Evolutionary conservation across 2,888 invertebrate species (phyloP), one percentile per base, ranked within the genome.

Genomic region (Chymomyza amoena): DNA sequence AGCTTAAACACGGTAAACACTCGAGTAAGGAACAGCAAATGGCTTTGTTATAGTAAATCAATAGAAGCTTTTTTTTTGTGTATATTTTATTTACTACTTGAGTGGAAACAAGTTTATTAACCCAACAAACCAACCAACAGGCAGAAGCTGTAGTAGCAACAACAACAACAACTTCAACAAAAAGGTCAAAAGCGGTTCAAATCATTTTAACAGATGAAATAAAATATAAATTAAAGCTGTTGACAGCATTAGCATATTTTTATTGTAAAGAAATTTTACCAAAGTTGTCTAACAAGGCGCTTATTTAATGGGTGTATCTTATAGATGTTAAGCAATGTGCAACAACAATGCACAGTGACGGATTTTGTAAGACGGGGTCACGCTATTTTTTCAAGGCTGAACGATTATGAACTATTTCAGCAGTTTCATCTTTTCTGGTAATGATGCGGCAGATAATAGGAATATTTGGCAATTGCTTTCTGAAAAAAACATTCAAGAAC

Each of bases 21-120:
- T 66, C 50, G 51, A 54, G 36, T 64, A 66, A 52, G 69, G 62
- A 70, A 70, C 61, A 51, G 4, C 25, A 66, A 68, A 66, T 52
- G 69, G 69, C 57, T 72, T 75, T 77, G 86, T 78, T 72, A 61
- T 54, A 69, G 68, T 72, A 72, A 72, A 74, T 73, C 75, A 69
- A 74, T 70, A 79, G 72, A 84, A 72, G 76, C 76, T 84, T 87
- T 84, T 87, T 81, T 87, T 73, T 81, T 68, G 68, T 70, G 71
- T 63, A 65, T 65, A 64, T 25, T 66, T 69, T 20, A n/a, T 25
- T 25, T 15, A 15, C 57, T 18, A 60, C 32, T 60, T 15, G 60
- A 25, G 15, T 60, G n/a, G 60, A 36, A 73, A 70, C 81, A 82
- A 87, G 87, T 84, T 82, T 87, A 81, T 81, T 81, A 79, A 87